These are phyloP conservation scores for Latrodectus geometricus DNA, from an alignment of 1,140 invertebrate genomes.

Conservation along the genomic window DNA sequence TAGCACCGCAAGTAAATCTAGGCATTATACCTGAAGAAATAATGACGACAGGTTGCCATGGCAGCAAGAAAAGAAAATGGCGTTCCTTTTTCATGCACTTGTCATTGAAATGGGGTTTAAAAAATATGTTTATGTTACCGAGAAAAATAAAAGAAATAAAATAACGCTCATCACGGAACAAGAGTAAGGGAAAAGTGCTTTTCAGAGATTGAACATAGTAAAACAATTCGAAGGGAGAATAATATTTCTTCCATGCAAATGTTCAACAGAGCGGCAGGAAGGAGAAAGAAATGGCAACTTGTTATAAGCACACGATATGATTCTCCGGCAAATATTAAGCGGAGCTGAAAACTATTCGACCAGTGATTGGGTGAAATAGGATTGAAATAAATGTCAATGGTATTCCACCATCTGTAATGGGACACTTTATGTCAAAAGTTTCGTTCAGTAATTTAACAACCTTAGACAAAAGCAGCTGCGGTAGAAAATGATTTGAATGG, in stretches of 20 bases:
- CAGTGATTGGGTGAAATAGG: neutral
- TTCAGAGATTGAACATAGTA: constrained; percentile 31
- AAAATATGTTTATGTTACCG: constrained; percentile 55
- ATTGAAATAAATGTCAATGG: neutral
- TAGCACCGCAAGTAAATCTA: constrained; percentile 17
- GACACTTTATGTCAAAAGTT: neutral
- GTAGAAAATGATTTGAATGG: neutral
- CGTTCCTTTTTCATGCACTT: constrained; percentile 51
- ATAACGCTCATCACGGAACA: constrained; percentile 49
- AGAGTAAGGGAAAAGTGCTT: constrained; percentile 21
- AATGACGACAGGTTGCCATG: constrained; percentile 28
- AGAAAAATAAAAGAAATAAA: constrained; percentile 36
- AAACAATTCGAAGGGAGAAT: constrained; percentile 18
- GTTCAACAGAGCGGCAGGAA: neutral
- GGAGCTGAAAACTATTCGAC: neutral
- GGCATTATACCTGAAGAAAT: constrained; percentile 46
- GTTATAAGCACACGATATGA: neutral
- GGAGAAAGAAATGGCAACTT: neutral
- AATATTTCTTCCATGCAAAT: constrained; percentile 28
- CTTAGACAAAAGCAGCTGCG: neutral
- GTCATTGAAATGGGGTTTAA: constrained; percentile 48
- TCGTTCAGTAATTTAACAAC: neutral
- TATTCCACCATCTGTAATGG: neutral
- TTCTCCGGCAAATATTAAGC: neutral
- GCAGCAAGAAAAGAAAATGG: constrained; percentile 50